Evolutionary conservation across 2,888 invertebrate genomes (phyloP).

Genomic region (Orthosia gracilis): DNA sequence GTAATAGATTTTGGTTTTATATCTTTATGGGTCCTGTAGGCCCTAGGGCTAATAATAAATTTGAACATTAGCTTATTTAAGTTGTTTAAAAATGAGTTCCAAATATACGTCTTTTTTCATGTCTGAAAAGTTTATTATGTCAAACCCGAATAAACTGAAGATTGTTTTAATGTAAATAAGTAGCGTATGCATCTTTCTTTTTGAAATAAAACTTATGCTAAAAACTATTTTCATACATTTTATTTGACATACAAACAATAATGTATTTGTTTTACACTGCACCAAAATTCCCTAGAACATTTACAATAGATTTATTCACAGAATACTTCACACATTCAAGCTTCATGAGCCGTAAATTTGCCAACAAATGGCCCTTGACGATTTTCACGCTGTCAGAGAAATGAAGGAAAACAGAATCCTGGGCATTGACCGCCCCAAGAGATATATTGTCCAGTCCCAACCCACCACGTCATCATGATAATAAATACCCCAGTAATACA

Average conservation of each 20-base stretch:
- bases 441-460: slow-evolving; percentile 79
- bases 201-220: neutral
- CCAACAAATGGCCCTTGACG: slow-evolving; percentile 88
- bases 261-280: slow-evolving; percentile 32
- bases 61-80: neutral
- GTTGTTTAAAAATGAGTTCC: neutral
- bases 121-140: too few species aligned
- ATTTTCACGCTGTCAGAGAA: slow-evolving; percentile 85
- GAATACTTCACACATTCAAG: slow-evolving; percentile 80
- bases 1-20: neutral
- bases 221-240: neutral
- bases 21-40: neutral
- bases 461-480: slow-evolving; percentile 76
- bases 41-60: neutral
- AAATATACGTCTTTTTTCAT: too few species aligned
- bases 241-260: neutral
- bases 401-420: slow-evolving; percentile 85
- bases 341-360: slow-evolving; percentile 87
- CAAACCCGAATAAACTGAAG: too few species aligned
- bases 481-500: slow-evolving; percentile 67
- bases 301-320: slow-evolving; percentile 57
- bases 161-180: neutral
- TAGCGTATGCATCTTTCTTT: too few species aligned
- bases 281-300: slow-evolving; percentile 53
- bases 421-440: slow-evolving; percentile 74